These are phyloP conservation scores for Pachydiplax longipennis DNA, from an alignment of 2,888 invertebrate genomes.

Conservation along the genomic window DNA sequence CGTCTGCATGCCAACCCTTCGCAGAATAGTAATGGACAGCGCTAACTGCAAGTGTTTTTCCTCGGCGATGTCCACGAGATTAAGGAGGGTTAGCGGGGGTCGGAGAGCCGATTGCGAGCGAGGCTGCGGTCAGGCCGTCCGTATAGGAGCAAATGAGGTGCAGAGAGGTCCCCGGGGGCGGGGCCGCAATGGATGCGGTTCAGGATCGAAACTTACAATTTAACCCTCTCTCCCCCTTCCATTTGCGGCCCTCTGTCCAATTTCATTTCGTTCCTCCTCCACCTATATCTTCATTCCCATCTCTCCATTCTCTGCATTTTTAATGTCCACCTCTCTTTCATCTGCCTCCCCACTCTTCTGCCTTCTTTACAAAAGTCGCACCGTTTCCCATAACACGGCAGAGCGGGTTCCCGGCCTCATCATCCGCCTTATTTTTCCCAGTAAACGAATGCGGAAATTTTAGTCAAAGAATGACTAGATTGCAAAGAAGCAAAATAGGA, in stretches of 20 bases:
- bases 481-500: too few species aligned
- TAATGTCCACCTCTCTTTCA: too few species aligned
- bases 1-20: not conserved
- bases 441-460: too few species aligned
- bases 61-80: not conserved
- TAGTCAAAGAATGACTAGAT: too few species aligned
- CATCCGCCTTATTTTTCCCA: too few species aligned
- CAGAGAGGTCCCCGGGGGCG: not conserved
- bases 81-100: not conserved
- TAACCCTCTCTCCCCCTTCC: not conserved
- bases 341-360: not conserved
- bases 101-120: not conserved
- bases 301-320: too few species aligned
- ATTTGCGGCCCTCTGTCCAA: not conserved
- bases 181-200: not conserved
- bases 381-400: too few species aligned
- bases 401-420: too few species aligned
- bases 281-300: too few species aligned
- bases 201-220: not conserved
- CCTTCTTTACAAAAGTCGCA: not conserved
- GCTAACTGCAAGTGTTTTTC: not conserved
- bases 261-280: too few species aligned
- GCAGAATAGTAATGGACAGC: not conserved
- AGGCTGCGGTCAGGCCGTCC: not conserved
- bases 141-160: not conserved